phyloP scores from a whole-genome alignment of 2,797 vertebrate species.

The Muscicapa striata region DNA sequence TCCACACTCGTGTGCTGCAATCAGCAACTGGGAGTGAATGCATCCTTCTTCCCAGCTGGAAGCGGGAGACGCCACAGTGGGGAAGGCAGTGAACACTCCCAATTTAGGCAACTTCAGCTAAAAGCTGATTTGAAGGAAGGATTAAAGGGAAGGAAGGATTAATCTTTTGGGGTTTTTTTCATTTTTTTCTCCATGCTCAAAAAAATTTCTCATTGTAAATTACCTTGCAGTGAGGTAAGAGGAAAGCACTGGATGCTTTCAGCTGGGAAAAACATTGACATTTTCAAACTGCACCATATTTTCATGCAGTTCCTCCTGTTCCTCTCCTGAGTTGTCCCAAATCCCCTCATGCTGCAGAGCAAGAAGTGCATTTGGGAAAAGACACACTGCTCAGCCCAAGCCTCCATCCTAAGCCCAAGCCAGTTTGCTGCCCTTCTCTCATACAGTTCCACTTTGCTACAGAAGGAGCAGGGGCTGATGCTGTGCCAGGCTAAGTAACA shows the following conservation, averaged over 20 bases:
- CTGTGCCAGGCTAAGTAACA: neutral
- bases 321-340: neutral
- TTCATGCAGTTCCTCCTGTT: neutral
- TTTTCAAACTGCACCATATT: neutral
- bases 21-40: neutral
- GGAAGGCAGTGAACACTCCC: fast-evolving
- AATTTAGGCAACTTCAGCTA: neutral
- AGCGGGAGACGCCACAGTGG: fast-evolving
- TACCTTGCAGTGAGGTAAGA: neutral
- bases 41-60: neutral
- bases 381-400: neutral
- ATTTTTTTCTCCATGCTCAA: neutral
- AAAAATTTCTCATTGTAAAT: neutral
- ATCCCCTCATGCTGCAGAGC: fast-evolving
- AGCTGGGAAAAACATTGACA: neutral
- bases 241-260: neutral
- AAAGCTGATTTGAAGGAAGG: neutral
- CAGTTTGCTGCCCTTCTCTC: neutral
- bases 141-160: neutral
- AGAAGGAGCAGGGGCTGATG: neutral
- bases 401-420: neutral
- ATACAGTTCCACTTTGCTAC: neutral
- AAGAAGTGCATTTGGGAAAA: neutral
- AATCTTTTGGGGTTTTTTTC: no score
- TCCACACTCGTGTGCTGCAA: neutral